Base-by-base conservation (phyloP, 2,113 vertebrate species). In the Protobothrops flavoviridis region DNA sequence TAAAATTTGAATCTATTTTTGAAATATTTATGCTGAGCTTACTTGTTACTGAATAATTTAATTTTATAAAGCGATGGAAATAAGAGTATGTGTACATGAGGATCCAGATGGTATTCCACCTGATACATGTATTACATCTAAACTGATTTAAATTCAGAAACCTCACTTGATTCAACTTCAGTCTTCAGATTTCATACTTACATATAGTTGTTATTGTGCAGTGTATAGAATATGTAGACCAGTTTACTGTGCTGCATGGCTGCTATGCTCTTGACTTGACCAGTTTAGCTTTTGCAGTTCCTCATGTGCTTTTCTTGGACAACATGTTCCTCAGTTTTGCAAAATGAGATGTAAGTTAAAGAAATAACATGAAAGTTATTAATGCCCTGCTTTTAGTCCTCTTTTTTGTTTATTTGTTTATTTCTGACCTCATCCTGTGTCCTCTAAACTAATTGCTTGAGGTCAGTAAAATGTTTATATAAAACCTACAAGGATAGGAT, bases 321-420 rank as follows among this genome's bases (percentile, higher is more conserved):
- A 39, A 45, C 39, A 17, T 39, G 6, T 17, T 81, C n/a, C 33
- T 81, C n/a, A 20, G 6, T 81, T 81, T 81, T 81, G 15, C n/a
- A 39, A 23, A 90, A 61, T 23, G 93, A 85, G n/a, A 52, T 21
- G 20, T 21, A 89, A 57, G 48, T 12, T 20, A n/a, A 89, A 89
- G 85, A 92, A 59, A 33, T 85, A 59, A 17, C 55, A 17, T 33
- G 2, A 17, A 26, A 89, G 8, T 90, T 91, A 0, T 23, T n/a
- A 15, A 39, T 0, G 43, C 10, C 74, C 90, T 39, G 11, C 3
- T 93, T 93, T 74, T 1, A 91, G 88, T 50, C 91, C 33, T 1
- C 26, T 92, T 92, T 95, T 93, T 39, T 90, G 69, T 81, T 81
- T 39, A n/a, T 81, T 81, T 81, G 69, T 48, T 9, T 81, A 45